Conservation (phyloP, 92 coral and sea anemone species). For the Pocillopora meandrina region DNA sequence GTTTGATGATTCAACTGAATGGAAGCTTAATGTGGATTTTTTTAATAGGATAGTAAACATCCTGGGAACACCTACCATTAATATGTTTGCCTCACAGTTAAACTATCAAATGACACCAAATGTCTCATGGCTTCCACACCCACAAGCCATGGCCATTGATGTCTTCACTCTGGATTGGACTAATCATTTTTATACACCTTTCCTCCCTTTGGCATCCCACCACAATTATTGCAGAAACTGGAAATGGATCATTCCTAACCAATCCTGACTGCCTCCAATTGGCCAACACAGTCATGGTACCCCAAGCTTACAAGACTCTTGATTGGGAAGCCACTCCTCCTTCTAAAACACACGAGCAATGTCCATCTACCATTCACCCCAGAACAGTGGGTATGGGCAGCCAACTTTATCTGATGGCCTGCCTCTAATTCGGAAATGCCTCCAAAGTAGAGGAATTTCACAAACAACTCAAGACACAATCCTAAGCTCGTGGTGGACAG, state of each 20-base stretch:
- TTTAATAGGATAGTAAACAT: constrained; percentile 21
- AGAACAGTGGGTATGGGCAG: constrained; percentile 30
- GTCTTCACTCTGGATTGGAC: constrained; percentile 59
- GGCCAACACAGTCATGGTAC: constrained; percentile 70
- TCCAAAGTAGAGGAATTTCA: constrained; percentile 52
- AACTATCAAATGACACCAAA: constrained; percentile 46
- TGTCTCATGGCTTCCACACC: constrained; percentile 58
- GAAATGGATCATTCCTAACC: constrained; percentile 48
- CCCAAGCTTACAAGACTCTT: constrained; percentile 52
- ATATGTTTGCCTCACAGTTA: constrained; percentile 54
- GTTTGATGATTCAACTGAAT: constrained; percentile 17
- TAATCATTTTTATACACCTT: constrained; percentile 37
- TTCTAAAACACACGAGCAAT: constrained; percentile 34
- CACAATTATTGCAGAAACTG: constrained; percentile 40
- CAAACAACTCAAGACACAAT: constrained; percentile 54
- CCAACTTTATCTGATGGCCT: constrained; percentile 40
- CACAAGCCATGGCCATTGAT: constrained; percentile 58
- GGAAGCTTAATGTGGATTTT: constrained; percentile 13
- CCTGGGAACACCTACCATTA: constrained; percentile 45
- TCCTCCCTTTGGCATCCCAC: constrained; percentile 49
- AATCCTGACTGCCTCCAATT: constrained; percentile 54
- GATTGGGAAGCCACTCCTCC: constrained; percentile 43
- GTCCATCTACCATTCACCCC: constrained; percentile 48
- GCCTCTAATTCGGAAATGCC: constrained; percentile 50
- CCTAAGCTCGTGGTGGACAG: constrained; percentile 53